These are phyloP conservation scores for Oscheius sp. DNA, from an alignment of 1,140 invertebrate species.

Conservation along the genomic window DNA sequence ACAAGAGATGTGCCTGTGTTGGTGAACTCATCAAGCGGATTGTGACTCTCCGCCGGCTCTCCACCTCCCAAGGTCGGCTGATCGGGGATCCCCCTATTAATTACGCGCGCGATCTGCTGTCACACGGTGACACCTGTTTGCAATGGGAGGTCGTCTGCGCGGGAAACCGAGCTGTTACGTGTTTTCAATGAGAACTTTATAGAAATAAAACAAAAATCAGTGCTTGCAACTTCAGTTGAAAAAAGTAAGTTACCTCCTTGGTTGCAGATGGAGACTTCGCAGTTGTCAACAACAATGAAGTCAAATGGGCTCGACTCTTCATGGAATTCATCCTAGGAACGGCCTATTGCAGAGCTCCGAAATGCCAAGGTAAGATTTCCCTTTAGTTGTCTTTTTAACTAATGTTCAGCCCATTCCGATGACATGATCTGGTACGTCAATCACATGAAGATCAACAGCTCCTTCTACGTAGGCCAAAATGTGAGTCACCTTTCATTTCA, in stretches of 20 bases:
- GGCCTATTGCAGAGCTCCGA: slow-evolving; percentile 16
- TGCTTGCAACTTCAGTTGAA: no score
- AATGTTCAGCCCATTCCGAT: slow-evolving; percentile 51
- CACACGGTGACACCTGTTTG: no score
- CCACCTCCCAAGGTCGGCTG: slow-evolving; percentile 10
- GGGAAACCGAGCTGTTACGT: no score
- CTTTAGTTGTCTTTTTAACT: slow-evolving; percentile 3
- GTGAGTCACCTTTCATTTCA: not conserved
- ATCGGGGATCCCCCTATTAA: not conserved
- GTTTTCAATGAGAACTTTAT: no score
- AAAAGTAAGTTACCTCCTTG: no score
- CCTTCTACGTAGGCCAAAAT: slow-evolving; percentile 36
- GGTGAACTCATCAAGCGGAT: slow-evolving; percentile 15
- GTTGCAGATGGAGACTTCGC: slow-evolving; percentile 37
- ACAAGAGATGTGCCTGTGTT: slow-evolving; percentile 14
- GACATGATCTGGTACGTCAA: slow-evolving; percentile 51
- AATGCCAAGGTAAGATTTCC: slow-evolving; percentile 19
- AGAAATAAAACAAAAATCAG: no score
- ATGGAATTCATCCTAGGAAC: slow-evolving; percentile 42
- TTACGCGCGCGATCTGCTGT: no score
- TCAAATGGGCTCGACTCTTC: slow-evolving; percentile 50
- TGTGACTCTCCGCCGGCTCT: slow-evolving; percentile 12
- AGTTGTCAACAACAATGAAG: slow-evolving; percentile 39
- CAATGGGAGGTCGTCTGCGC: no score
- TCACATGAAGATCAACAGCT: slow-evolving; percentile 21